These are phyloP conservation scores for Acanthurus lineatus DNA, from an alignment of 2,797 vertebrate species.

Conservation along the genomic window DNA sequence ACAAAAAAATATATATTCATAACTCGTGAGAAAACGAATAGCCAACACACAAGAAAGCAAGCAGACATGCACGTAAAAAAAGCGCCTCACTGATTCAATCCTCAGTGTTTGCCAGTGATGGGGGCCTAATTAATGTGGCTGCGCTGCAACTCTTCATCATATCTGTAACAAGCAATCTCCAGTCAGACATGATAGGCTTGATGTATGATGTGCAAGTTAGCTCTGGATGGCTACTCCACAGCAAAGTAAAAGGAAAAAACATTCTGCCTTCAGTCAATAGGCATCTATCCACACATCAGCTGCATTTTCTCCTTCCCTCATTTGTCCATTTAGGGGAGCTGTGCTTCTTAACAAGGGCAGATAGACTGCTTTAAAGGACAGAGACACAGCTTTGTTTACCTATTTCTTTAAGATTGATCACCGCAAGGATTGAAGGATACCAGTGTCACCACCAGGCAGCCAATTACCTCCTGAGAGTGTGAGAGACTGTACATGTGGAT, in stretches of 20 bases:
- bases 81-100: slow-evolving; percentile 61
- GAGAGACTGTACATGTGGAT: slow-evolving; percentile 49
- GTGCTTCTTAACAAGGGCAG: slow-evolving; percentile 73
- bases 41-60: slow-evolving; percentile 12
- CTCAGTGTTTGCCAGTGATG: slow-evolving; percentile 62
- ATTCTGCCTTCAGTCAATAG: slow-evolving; percentile 50
- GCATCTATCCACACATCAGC: slow-evolving; percentile 47
- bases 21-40: slow-evolving; percentile 33
- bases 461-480: slow-evolving; percentile 65
- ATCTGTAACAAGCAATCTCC: slow-evolving; percentile 74
- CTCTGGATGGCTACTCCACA: slow-evolving; percentile 40
- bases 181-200: slow-evolving; percentile 68
- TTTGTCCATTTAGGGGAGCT: slow-evolving; percentile 63
- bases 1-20: slow-evolving; percentile 60
- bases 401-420: slow-evolving; percentile 77
- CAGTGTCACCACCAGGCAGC: slow-evolving; percentile 70
- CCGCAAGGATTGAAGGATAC: slow-evolving; percentile 71
- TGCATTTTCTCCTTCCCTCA: slow-evolving; percentile 37
- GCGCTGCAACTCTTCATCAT: slow-evolving; percentile 73
- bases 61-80: slow-evolving; percentile 27
- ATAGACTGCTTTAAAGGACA: slow-evolving; percentile 70
- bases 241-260: slow-evolving; percentile 32
- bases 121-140: slow-evolving; percentile 75
- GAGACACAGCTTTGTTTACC: slow-evolving; percentile 71
- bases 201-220: slow-evolving; percentile 55